phyloP scores from a whole-genome alignment of 2,888 invertebrate species.

The Drosophila macrothrix region DNA sequence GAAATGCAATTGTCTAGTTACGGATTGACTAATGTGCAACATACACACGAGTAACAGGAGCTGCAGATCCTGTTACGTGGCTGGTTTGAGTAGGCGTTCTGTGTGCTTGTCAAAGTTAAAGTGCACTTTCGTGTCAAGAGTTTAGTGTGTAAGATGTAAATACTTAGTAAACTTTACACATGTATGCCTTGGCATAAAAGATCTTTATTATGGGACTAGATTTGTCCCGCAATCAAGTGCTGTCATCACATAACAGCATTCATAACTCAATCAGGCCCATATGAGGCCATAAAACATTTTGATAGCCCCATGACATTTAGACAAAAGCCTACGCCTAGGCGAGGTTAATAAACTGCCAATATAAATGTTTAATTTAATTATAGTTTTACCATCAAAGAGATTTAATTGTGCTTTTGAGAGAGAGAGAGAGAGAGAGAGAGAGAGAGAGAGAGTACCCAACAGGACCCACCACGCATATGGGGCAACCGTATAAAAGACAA shows the following conservation, averaged over 20 bases:
- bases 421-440: neutral
- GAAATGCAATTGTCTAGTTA: constrained; percentile 56
- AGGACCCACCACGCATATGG: constrained; percentile 64
- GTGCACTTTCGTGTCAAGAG: constrained; percentile 54
- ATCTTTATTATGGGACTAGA: neutral
- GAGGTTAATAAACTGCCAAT: constrained; percentile 73
- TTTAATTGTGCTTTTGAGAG: constrained; percentile 33
- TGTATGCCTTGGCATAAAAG: constrained; percentile 8
- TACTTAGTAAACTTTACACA: constrained; percentile 33
- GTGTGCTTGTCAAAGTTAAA: constrained; percentile 48
- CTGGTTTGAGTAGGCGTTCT: constrained; percentile 49
- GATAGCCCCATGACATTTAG: constrained; percentile 17
- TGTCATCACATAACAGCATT: constrained; percentile 46
- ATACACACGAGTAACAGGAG: constrained; percentile 18
- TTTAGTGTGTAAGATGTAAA: constrained; percentile 26
- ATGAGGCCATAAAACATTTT: constrained; percentile 44
- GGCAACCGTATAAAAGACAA: constrained; percentile 41
- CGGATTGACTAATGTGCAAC: constrained; percentile 61
- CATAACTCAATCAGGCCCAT: constrained; percentile 69
- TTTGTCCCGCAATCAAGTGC: constrained; percentile 3
- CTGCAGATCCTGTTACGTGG: constrained; percentile 17
- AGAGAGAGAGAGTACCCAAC: neutral
- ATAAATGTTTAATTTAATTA: constrained; percentile 79
- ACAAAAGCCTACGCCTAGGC: constrained; percentile 20
- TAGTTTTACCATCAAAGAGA: constrained; percentile 64